A percentile compares a stretch with the other conserved stretches of the same genome.
Evolutionary conservation across 2,888 invertebrate genomes (phyloP).

Genomic region (Brachyopa scutellaris): DNA sequence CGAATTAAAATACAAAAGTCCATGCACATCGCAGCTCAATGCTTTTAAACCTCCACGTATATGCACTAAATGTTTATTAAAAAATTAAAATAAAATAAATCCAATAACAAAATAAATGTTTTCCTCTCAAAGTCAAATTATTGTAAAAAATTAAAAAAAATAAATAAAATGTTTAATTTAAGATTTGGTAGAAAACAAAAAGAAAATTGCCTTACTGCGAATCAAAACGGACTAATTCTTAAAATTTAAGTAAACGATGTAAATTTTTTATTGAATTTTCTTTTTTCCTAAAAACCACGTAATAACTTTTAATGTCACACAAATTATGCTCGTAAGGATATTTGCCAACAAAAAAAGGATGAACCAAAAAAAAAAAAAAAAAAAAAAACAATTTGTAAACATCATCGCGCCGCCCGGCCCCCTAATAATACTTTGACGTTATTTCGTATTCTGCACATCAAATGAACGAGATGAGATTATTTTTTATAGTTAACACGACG

Average conservation of each 20-base stretch:
- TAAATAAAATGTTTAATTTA: constrained; percentile 33
- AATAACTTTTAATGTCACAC: constrained; percentile 18
- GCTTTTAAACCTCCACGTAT: too few species aligned
- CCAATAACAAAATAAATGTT: too few species aligned
- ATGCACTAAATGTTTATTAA: too few species aligned
- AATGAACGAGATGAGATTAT: constrained; percentile 50
- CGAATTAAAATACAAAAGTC: too few species aligned
- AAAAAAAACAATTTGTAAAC: constrained; percentile 57
- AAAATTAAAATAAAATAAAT: background rate
- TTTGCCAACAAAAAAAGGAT: background rate
- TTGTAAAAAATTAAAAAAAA: background rate
- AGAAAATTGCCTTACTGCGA: constrained; percentile 63
- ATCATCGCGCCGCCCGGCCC: constrained; percentile 41
- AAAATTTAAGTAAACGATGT: constrained; percentile 54
- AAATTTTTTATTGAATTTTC: constrained; percentile 24
- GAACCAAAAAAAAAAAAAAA: constrained; percentile 11
- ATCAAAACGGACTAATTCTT: constrained; percentile 69
- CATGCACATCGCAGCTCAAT: too few species aligned
- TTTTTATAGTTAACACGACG: constrained; percentile 54
- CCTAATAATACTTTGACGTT: constrained; percentile 37
- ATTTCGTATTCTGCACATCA: constrained; percentile 66
- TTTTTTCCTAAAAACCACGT: constrained; percentile 23
- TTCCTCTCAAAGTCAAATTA: constrained; percentile 8
- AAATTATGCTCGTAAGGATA: constrained; percentile 12
- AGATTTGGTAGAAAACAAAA: constrained; percentile 13